These are phyloP conservation scores for Heliconius himera DNA, from an alignment of 1,140 invertebrate genomes.

Conservation along the genomic window DNA sequence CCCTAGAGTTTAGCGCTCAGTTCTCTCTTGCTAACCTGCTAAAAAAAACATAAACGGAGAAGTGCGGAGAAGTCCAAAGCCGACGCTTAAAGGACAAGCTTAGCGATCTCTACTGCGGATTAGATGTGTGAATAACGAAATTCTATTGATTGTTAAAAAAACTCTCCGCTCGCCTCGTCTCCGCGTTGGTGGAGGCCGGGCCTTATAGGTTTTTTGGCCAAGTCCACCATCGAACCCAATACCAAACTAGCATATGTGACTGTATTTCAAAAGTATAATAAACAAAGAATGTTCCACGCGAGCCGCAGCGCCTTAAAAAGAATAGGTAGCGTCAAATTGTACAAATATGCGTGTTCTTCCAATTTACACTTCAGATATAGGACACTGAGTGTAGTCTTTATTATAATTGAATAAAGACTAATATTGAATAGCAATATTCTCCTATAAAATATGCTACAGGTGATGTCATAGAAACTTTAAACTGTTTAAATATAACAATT, in stretches of 20 bases:
- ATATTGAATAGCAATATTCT: not conserved
- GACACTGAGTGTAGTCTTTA: not conserved
- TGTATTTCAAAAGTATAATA: not conserved
- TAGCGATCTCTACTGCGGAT: no score
- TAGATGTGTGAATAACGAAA: no score
- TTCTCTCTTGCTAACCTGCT: no score
- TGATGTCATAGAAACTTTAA: conserved; percentile 12
- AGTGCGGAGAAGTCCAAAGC: no score
- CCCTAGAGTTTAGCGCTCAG: no score
- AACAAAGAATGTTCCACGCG: not conserved
- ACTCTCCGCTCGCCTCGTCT: not conserved
- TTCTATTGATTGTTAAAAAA: no score
- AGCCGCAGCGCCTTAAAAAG: not conserved
- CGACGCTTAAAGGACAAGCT: no score
- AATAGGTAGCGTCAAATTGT: conserved; percentile 7
- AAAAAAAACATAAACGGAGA: no score
- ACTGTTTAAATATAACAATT: conserved; percentile 13
- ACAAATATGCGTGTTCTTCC: conserved; percentile 6
- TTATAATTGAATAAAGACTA: not conserved
- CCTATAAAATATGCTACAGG: not conserved
- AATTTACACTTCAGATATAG: not conserved
- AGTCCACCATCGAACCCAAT: not conserved
- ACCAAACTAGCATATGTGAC: not conserved
- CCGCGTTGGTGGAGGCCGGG: not conserved
- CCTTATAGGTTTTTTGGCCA: not conserved